Conservation (phyloP, 35 echinoderm and acorn worm species). For the Eucidaris tribuloides region DNA sequence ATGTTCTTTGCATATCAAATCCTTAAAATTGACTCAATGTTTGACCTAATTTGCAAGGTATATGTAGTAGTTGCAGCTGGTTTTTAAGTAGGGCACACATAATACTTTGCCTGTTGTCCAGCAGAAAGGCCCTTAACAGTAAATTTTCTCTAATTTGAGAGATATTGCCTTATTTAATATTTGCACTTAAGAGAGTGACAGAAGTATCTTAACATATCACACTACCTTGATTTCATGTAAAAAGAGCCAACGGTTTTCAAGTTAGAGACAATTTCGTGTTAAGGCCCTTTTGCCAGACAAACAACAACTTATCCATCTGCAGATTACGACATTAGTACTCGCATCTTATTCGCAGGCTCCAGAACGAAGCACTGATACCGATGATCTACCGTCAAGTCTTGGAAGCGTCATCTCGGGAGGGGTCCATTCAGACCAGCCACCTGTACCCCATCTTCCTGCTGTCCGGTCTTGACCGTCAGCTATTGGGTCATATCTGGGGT, state of each 20-base stretch:
- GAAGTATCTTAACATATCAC: too few relatives aligned
- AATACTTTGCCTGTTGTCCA: neutral
- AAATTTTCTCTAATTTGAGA: too few relatives aligned
- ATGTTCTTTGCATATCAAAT: too few relatives aligned
- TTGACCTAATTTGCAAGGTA: too few relatives aligned
- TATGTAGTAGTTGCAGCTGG: neutral
- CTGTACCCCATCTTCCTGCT: slow-evolving; percentile 80
- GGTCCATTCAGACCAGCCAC: slow-evolving; percentile 64
- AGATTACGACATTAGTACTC: neutral
- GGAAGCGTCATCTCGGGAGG: slow-evolving; percentile 65
- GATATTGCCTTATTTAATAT: too few relatives aligned
- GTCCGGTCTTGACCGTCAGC: slow-evolving; percentile 56
- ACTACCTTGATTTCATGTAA: too few relatives aligned
- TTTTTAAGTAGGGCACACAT: neutral
- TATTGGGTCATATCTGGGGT: slow-evolving; percentile 70
- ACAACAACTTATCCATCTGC: neutral
- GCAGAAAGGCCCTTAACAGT: too few relatives aligned
- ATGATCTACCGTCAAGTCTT: slow-evolving; percentile 83
- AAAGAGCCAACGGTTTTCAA: too few relatives aligned
- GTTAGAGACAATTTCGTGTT: too few relatives aligned
- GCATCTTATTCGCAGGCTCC: slow-evolving; percentile 47
- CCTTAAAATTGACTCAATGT: too few relatives aligned
- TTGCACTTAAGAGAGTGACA: too few relatives aligned
- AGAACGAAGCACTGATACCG: slow-evolving; percentile 68
- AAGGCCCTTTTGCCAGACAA: too few relatives aligned